Evolutionary conservation across 92 coral and sea anemone species (phyloP).

Genomic region (Bergia sp.): DNA sequence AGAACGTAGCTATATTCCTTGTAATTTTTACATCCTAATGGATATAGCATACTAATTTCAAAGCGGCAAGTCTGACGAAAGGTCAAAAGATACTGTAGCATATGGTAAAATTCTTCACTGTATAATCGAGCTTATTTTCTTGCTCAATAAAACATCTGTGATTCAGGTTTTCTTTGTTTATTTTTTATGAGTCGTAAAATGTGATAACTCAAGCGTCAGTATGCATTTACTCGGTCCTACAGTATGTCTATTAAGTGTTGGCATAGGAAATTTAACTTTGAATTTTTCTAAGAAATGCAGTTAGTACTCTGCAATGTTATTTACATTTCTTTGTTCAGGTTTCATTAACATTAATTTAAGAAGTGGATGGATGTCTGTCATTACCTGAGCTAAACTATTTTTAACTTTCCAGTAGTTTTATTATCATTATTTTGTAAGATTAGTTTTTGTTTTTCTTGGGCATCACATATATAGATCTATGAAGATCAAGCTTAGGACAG

Average conservation of each 20-base stretch:
- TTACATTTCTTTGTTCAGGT: background rate
- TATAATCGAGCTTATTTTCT: background rate
- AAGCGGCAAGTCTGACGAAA: background rate
- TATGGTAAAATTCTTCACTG: conserved; percentile 4
- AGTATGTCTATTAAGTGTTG: background rate
- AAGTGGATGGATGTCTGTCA: background rate
- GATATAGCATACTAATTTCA: background rate
- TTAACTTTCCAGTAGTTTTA: conserved; percentile 20
- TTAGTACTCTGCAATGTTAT: background rate
- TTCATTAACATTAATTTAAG: conserved; percentile 4
- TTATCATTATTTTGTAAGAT: conserved; percentile 32
- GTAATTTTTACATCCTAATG: background rate
- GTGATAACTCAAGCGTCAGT: too few relatives aligned
- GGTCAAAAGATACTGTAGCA: conserved; percentile 11
- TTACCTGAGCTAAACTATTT: conserved; percentile 16
- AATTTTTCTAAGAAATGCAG: background rate
- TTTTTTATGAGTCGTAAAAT: background rate
- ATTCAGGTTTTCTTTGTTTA: too few relatives aligned
- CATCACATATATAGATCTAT: background rate
- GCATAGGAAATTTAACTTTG: too few relatives aligned
- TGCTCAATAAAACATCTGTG: background rate
- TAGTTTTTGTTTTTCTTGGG: background rate
- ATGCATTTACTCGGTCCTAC: background rate
- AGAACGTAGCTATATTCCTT: background rate
- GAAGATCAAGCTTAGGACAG: background rate